These are phyloP conservation scores for Eptatretus burgeri DNA, from an alignment of 2,113 vertebrate genomes.

Conservation along the genomic window DNA sequence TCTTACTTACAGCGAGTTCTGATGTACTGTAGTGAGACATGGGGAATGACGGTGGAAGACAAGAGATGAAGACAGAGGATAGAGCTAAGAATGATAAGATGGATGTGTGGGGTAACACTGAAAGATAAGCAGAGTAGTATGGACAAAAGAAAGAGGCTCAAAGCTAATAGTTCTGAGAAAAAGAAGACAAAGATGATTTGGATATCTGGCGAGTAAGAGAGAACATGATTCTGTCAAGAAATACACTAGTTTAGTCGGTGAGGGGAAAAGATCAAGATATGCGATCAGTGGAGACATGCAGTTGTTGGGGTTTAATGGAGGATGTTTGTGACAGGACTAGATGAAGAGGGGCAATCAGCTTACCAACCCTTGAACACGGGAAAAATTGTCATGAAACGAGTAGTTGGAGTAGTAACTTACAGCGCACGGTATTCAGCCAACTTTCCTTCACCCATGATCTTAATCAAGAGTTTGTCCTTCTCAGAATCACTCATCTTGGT, in stretches of 20 bases:
- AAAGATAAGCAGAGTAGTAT: too few species aligned
- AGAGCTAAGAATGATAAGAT: background rate
- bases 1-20: too few species aligned
- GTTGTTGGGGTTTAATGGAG: background rate
- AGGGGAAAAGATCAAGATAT: background rate
- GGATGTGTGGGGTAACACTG: background rate
- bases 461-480: slow-evolving; percentile 56
- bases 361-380: background rate
- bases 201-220: too few species aligned
- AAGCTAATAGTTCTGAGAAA: background rate
- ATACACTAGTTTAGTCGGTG: slow-evolving; percentile 9
- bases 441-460: slow-evolving; percentile 50
- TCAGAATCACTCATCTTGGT: slow-evolving; percentile 81
- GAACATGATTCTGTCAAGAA: too few species aligned
- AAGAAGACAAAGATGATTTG: too few species aligned
- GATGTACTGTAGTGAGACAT: too few species aligned
- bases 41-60: too few species aligned
- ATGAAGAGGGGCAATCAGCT: background rate
- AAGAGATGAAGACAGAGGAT: background rate
- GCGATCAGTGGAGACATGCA: background rate
- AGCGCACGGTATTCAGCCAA: slow-evolving; percentile 58
- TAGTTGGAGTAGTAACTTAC: slow-evolving; percentile 19
- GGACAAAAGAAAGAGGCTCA: background rate
- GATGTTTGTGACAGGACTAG: background rate
- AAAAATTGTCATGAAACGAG: background rate